Evolutionary conservation across 2,888 invertebrate species (phyloP).

Genomic region (Ormyrus rosae): DNA sequence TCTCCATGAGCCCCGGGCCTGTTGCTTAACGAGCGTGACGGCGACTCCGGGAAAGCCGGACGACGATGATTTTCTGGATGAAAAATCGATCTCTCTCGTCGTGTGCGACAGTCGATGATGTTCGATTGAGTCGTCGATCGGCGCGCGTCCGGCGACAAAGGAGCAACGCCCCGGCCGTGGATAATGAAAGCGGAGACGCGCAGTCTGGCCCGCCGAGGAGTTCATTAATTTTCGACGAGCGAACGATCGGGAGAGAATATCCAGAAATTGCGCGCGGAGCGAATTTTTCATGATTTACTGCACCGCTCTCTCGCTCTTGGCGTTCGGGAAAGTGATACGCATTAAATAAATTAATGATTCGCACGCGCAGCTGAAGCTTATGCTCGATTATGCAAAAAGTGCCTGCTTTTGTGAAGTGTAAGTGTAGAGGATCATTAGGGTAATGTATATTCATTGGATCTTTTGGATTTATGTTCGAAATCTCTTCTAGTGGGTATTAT

Average conservation of each 20-base stretch:
- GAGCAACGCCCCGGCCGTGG: slow-evolving; percentile 41
- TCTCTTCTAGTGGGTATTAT: too few relatives aligned
- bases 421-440: slow-evolving; percentile 21
- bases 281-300: slow-evolving; percentile 55
- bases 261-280: slow-evolving; percentile 39
- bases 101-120: neutral
- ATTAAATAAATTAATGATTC: slow-evolving; percentile 55
- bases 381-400: slow-evolving; percentile 28
- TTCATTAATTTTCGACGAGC: slow-evolving; percentile 49
- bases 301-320: neutral
- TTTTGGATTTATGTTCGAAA: neutral
- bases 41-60: slow-evolving; percentile 7
- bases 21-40: slow-evolving; percentile 52
- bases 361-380: slow-evolving; percentile 42
- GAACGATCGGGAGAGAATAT: neutral
- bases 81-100: slow-evolving; percentile 59
- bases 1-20: neutral
- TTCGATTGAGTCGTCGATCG: slow-evolving; percentile 48
- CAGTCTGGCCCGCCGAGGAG: slow-evolving; percentile 2
- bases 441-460: slow-evolving; percentile 25
- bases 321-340: slow-evolving; percentile 33
- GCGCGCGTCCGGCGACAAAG: slow-evolving; percentile 20
- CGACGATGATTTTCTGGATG: slow-evolving; percentile 56
- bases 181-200: slow-evolving; percentile 45
- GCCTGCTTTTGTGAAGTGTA: slow-evolving; percentile 2